These are phyloP conservation scores for Myotis davidii DNA, from an alignment of 2,113 vertebrate genomes.

Conservation along the genomic window DNA sequence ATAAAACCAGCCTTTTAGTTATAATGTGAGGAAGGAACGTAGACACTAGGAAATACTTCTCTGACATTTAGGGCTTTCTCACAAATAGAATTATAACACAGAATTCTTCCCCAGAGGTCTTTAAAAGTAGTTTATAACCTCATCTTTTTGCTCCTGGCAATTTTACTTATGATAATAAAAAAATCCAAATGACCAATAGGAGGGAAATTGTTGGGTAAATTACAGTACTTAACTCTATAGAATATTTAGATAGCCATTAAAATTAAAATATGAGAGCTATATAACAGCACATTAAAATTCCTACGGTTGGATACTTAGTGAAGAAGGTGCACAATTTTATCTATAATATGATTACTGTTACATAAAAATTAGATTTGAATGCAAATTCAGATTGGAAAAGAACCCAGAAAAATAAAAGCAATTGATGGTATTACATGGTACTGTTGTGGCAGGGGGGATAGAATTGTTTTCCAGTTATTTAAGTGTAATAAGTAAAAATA, in stretches of 20 bases:
- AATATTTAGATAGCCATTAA: conserved; percentile 38
- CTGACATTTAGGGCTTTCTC: conserved; percentile 5
- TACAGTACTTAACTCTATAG: neutral
- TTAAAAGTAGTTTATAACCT: conserved; percentile 57
- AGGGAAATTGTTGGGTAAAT: neutral
- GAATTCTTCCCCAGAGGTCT: conserved; percentile 5
- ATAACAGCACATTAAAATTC: neutral
- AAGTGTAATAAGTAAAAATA: neutral
- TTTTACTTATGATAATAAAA: conserved; percentile 37
- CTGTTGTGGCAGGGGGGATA: neutral
- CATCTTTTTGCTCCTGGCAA: conserved; percentile 11
- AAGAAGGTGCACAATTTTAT: conserved; percentile 9
- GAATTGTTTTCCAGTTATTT: neutral
- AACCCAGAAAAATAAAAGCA: neutral
- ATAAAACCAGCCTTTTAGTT: neutral
- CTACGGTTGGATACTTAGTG: neutral
- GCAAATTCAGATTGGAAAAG: conserved; percentile 18
- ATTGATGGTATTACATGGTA: neutral
- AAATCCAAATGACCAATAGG: conserved; percentile 27
- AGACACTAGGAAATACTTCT: neutral
- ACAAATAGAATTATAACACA: neutral
- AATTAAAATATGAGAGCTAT: conserved; percentile 22
- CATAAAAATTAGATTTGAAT: conserved; percentile 53
- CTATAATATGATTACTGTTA: neutral
- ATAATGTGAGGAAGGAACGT: neutral